phyloP scores from a whole-genome alignment of 2,797 vertebrate species.

The Euthynnus affinis region DNA sequence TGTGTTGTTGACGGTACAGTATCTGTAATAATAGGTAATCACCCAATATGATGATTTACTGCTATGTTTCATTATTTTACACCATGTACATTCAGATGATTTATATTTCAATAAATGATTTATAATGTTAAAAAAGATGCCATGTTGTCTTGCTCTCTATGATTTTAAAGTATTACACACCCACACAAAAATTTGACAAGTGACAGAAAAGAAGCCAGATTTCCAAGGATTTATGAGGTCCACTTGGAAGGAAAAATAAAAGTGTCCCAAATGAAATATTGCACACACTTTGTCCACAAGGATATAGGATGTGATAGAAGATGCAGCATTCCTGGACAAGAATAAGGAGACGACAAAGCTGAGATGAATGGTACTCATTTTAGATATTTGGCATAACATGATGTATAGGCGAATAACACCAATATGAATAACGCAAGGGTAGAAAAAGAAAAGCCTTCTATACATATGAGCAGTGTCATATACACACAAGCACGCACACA shows the following conservation, averaged over 20 bases:
- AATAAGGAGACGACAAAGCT: not conserved
- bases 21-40: conserved; percentile 81
- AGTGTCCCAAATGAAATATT: not conserved
- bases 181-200: not conserved
- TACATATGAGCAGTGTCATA: not conserved
- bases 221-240: conserved; percentile 1
- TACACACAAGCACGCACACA: not conserved
- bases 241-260: not conserved
- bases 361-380: conserved; percentile 18
- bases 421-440: conserved; percentile 2
- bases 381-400: not conserved
- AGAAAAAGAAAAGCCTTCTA: not conserved
- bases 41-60: conserved; percentile 81
- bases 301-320: not conserved
- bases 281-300: not conserved
- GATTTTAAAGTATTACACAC: conserved; percentile 1
- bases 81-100: conserved; percentile 96
- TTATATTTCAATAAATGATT: conserved; percentile 99
- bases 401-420: not conserved
- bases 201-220: not conserved
- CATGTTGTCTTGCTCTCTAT: not conserved
- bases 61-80: conserved; percentile 82
- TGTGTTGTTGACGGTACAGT: conserved; percentile 79
- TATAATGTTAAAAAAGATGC: conserved; percentile 79
- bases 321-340: not conserved